Conservation (phyloP, 1,140 invertebrate species). For the Magallana gigas region DNA sequence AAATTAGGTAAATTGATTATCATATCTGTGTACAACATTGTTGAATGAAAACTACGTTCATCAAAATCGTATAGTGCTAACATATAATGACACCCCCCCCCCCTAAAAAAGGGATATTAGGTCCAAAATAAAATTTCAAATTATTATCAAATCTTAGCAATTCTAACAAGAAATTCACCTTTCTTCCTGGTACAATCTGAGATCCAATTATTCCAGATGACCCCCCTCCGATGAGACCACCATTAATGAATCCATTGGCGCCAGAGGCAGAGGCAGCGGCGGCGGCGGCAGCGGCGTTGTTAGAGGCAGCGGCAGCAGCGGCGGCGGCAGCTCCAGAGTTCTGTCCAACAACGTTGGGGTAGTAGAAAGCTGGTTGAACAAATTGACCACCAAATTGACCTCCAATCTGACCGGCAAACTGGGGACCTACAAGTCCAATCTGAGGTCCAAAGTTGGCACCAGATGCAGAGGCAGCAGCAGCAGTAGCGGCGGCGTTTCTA, state of each 20-base stretch:
- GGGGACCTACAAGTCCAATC: neutral
- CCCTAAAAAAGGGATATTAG: too few species aligned
- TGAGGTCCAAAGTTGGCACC: neutral
- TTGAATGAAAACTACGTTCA: neutral
- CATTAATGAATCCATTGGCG: neutral
- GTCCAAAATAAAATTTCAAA: neutral
- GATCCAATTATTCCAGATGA: neutral
- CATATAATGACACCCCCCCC: too few species aligned
- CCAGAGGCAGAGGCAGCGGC: neutral
- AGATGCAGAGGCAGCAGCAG: neutral
- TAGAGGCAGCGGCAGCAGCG: neutral
- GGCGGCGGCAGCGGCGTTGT: neutral
- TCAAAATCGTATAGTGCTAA: too few species aligned
- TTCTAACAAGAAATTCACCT: neutral
- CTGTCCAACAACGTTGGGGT: neutral
- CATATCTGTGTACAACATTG: neutral
- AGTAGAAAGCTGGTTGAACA: neutral
- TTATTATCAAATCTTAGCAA: neutral
- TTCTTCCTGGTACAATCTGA: neutral
- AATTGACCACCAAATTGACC: neutral
- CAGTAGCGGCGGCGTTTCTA: too few species aligned
- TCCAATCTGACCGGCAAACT: neutral
- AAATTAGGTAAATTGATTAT: neutral
- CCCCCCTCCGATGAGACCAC: neutral
- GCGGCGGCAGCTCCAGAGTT: neutral